phyloP scores from a whole-genome alignment of 2,113 vertebrate species.

The Leucosticte australis region DNA sequence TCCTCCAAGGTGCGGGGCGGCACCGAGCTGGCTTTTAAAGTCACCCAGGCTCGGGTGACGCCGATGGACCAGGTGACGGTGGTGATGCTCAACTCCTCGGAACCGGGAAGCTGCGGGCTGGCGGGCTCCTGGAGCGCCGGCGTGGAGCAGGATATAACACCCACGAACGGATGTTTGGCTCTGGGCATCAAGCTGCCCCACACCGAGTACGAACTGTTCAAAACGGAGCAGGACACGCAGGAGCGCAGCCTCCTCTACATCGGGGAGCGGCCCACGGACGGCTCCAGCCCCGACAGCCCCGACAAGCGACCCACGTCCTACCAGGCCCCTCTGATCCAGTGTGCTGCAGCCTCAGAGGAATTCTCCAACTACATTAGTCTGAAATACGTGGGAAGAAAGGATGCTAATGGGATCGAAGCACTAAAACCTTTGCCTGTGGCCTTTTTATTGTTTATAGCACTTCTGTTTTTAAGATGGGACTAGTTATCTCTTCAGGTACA shows the following conservation, averaged over 20 bases:
- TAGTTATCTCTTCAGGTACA: slow-evolving; percentile 38
- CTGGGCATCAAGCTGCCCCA: slow-evolving; percentile 89
- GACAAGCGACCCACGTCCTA: slow-evolving; percentile 86
- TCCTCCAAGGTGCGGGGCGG: slow-evolving; percentile 76
- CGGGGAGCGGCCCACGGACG: slow-evolving; percentile 86
- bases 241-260: slow-evolving; percentile 81
- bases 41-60: slow-evolving; percentile 77
- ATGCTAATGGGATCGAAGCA: background rate
- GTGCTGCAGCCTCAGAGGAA: slow-evolving; percentile 31
- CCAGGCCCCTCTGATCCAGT: slow-evolving; percentile 85
- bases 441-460: slow-evolving; percentile 8
- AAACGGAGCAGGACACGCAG: slow-evolving; percentile 75
- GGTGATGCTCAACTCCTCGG: slow-evolving; percentile 77
- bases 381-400: background rate
- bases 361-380: slow-evolving; percentile 26
- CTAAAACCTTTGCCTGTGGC: background rate
- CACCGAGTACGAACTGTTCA: slow-evolving; percentile 89
- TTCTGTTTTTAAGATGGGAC: slow-evolving; percentile 38
- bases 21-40: slow-evolving; percentile 84
- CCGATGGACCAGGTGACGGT: slow-evolving; percentile 74
- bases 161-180: slow-evolving; percentile 80
- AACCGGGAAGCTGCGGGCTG: slow-evolving; percentile 78
- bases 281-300: slow-evolving; percentile 81
- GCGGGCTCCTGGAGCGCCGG: slow-evolving; percentile 76
- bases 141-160: slow-evolving; percentile 82